phyloP scores from a whole-genome alignment of 2,797 vertebrate genomes.

The Acipenser transmontanus region DNA sequence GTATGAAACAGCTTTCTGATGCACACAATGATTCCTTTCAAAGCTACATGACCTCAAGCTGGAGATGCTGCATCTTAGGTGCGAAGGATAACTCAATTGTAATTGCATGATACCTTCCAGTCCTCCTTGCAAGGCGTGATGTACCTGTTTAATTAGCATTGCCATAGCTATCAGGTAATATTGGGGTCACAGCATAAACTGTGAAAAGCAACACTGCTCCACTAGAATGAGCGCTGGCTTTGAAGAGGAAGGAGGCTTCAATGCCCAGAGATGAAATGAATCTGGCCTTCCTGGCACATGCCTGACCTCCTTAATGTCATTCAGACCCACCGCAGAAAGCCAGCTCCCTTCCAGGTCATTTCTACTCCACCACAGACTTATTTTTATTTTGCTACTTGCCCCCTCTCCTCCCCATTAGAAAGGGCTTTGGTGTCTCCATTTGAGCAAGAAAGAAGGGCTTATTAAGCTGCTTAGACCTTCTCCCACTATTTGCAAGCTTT shows the following conservation, averaged over 20 bases:
- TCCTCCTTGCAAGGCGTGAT: too few species aligned
- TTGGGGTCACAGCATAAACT: background rate
- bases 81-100: too few species aligned
- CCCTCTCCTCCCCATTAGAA: background rate
- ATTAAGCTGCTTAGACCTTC: conserved; percentile 18
- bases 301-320: background rate
- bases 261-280: background rate
- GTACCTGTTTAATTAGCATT: background rate
- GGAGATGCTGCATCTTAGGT: too few species aligned
- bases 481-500: conserved; percentile 16
- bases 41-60: too few species aligned
- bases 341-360: conserved; percentile 21
- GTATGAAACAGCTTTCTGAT: too few species aligned
- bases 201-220: background rate
- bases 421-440: conserved; percentile 6
- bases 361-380: conserved; percentile 34
- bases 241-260: background rate
- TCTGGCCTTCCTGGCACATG: background rate
- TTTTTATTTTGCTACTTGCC: conserved; percentile 17
- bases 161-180: background rate
- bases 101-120: too few species aligned
- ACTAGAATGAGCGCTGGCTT: background rate
- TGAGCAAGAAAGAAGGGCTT: conserved; percentile 7
- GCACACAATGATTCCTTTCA: too few species aligned
- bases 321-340: background rate